Evolutionary conservation across 2,797 vertebrate species (phyloP).

Genomic region (Clarias platycephalus): DNA sequence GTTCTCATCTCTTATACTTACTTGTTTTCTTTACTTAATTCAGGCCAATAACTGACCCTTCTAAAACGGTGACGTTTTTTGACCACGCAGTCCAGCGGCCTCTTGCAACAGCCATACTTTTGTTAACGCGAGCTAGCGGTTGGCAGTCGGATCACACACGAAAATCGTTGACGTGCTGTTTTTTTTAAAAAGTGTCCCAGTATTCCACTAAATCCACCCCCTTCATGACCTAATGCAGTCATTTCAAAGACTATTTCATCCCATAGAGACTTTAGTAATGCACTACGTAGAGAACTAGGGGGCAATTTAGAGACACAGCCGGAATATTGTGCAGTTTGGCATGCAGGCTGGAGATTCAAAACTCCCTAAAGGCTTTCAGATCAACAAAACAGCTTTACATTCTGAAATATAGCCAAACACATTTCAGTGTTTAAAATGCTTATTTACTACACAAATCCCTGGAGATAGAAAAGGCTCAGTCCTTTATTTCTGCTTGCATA

Average conservation of each 20-base stretch:
- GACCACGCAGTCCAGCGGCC: too few relatives aligned
- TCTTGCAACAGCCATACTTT: background rate
- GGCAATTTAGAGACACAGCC: constrained; percentile 34
- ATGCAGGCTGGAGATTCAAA: constrained; percentile 50
- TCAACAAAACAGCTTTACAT: constrained; percentile 41
- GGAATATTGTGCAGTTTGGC: constrained; percentile 62
- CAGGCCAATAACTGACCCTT: too few relatives aligned
- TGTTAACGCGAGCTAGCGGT: background rate
- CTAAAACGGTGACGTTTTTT: too few relatives aligned
- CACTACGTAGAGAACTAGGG: constrained; percentile 5
- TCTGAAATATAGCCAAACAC: constrained; percentile 57
- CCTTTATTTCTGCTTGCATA: background rate
- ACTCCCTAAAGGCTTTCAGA: constrained; percentile 39
- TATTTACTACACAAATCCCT: constrained; percentile 50
- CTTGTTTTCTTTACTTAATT: too few relatives aligned
- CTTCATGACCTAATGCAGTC: constrained; percentile 23
- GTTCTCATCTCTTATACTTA: too few relatives aligned
- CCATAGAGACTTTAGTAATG: constrained; percentile 10
- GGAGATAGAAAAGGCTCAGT: background rate
- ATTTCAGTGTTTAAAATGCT: constrained; percentile 60
- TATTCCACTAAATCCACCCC: constrained; percentile 3
- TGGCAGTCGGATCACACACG: background rate
- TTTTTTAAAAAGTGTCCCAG: background rate
- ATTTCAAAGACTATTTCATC: constrained; percentile 20
- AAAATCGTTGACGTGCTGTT: background rate